These are phyloP conservation scores for Hypsibius dujardini DNA, from an alignment of 1,140 invertebrate genomes.

Conservation along the genomic window DNA sequence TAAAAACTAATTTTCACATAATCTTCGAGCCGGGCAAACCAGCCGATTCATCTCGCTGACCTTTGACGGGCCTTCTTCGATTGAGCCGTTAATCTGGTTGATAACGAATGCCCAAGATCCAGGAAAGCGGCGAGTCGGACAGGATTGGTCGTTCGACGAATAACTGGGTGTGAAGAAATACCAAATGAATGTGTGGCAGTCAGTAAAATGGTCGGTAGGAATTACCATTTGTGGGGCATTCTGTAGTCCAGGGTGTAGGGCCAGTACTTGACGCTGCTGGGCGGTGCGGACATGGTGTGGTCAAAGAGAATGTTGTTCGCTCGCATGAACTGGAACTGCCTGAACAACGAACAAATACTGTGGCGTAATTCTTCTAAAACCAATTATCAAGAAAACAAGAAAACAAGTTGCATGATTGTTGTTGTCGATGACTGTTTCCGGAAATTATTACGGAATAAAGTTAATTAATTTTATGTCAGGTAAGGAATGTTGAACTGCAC, in stretches of 20 bases:
- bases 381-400: no score
- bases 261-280: conserved; percentile 25
- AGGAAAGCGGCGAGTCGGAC: conserved; percentile 59
- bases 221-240: background rate
- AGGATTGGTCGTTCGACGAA: conserved; percentile 60
- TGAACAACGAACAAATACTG: no score
- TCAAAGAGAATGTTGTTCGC: conserved; percentile 36
- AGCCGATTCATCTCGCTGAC: no score
- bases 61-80: background rate
- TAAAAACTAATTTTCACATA: no score
- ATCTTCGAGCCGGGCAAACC: no score
- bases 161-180: conserved; percentile 38
- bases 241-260: conserved; percentile 27
- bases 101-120: conserved; percentile 94
- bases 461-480: no score
- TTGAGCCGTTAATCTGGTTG: conserved; percentile 53
- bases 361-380: no score
- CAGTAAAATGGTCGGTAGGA: conserved; percentile 44
- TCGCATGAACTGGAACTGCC: conserved; percentile 32
- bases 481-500: no score
- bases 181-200: no score
- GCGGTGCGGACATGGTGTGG: conserved; percentile 25
- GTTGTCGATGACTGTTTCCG: no score
- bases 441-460: no score
- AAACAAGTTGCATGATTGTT: no score